Conservation (phyloP, 2,113 vertebrate species). For the Delphinapterus leucas region DNA sequence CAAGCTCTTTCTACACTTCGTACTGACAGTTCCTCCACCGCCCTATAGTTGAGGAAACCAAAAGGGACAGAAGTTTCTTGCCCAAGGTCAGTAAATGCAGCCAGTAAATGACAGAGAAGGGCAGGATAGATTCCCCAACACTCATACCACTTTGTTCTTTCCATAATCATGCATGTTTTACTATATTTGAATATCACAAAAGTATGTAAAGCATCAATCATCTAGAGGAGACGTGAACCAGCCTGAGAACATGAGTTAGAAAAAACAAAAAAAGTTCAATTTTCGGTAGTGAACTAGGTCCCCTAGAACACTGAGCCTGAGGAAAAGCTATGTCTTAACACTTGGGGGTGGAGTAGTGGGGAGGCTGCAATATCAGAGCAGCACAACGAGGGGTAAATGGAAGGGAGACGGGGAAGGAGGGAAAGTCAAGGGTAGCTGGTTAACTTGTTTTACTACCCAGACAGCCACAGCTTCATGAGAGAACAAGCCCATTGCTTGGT, state of each 20-base stretch:
- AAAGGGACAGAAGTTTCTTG: neutral
- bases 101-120: neutral
- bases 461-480: neutral
- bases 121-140: no score
- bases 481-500: neutral
- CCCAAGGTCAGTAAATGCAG: neutral
- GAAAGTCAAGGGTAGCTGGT: neutral
- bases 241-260: neutral
- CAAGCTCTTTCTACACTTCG: neutral
- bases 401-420: neutral
- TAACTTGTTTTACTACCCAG: neutral
- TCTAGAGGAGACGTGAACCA: no score
- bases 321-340: neutral
- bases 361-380: neutral
- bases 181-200: neutral
- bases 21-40: accelerated
- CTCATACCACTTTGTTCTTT: neutral
- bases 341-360: neutral
- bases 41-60: neutral
- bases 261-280: neutral
- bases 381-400: no score
- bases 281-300: neutral
- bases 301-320: neutral
- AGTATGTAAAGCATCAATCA: neutral
- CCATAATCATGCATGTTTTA: neutral